Evolutionary conservation across 2,797 vertebrate genomes (phyloP).

Genomic region (Hippoglossus hippoglossus): DNA sequence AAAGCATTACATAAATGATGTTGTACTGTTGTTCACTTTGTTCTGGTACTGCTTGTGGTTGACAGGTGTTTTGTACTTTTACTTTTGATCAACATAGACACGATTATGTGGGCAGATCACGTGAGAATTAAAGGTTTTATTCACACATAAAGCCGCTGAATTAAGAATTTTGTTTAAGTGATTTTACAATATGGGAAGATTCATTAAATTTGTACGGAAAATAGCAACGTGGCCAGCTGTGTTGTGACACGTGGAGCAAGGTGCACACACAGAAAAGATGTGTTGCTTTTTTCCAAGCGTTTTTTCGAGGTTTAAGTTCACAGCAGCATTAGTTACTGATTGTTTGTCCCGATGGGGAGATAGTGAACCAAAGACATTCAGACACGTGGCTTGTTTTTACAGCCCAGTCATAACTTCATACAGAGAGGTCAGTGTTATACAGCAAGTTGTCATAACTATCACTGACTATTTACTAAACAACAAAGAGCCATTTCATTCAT

Average conservation of each 20-base stretch:
- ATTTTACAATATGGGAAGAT: background rate
- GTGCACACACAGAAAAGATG: background rate
- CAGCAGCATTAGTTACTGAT: background rate
- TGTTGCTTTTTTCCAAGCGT: background rate
- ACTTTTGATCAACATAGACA: background rate
- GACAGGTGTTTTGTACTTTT: background rate
- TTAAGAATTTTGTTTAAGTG: too few relatives aligned
- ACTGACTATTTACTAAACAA: background rate
- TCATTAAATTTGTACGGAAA: too few relatives aligned
- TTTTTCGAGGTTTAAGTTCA: background rate
- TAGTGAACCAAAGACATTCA: slow-evolving; percentile 42
- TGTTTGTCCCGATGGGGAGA: slow-evolving; percentile 6
- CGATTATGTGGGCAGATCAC: too few relatives aligned
- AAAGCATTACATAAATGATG: slow-evolving; percentile 9
- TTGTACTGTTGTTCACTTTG: background rate
- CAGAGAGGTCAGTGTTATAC: too few relatives aligned
- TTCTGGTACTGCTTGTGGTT: background rate
- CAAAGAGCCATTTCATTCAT: background rate
- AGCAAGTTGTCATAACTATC: background rate
- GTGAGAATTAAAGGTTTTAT: too few relatives aligned
- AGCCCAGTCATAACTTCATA: too few relatives aligned
- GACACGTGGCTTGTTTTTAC: slow-evolving; percentile 22
- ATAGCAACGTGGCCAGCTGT: background rate
- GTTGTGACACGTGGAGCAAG: background rate
- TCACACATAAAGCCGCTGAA: background rate